phyloP scores from a whole-genome alignment of 2,113 vertebrate genomes.

The Piliocolobus tephrosceles region DNA sequence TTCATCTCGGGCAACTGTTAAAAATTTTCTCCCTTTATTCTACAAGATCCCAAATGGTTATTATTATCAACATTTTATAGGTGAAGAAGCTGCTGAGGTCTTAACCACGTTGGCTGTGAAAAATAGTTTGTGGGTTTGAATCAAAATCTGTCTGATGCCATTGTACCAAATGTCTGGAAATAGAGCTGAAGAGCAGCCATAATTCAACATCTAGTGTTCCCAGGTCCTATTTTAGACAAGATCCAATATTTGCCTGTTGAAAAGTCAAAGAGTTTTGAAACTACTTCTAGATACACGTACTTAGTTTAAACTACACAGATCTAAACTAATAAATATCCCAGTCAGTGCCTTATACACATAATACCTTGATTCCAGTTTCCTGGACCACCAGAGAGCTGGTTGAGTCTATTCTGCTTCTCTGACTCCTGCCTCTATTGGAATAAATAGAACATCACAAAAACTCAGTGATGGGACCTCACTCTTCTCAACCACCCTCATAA shows the following conservation, averaged over 20 bases:
- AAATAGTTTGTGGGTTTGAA: neutral
- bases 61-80: neutral
- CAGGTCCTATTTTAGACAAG: neutral
- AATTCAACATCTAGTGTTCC: slow-evolving; percentile 8
- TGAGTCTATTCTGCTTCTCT: neutral
- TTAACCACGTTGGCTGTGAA: neutral
- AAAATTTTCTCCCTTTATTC: neutral
- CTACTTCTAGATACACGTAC: neutral
- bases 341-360: neutral
- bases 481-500: neutral
- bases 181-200: neutral
- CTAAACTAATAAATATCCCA: neutral
- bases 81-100: neutral
- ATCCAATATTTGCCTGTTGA: neutral
- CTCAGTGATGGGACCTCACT: neutral
- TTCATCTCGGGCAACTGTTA: neutral
- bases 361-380: neutral
- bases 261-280: neutral
- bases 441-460: neutral
- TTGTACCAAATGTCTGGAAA: neutral
- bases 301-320: neutral
- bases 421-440: neutral
- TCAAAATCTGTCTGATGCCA: neutral
- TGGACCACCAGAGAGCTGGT: neutral
- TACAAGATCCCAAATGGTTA: neutral